Evolutionary conservation across 23 tunicate species (phyloP).

Genomic region (Aplidium turbinatum): DNA sequence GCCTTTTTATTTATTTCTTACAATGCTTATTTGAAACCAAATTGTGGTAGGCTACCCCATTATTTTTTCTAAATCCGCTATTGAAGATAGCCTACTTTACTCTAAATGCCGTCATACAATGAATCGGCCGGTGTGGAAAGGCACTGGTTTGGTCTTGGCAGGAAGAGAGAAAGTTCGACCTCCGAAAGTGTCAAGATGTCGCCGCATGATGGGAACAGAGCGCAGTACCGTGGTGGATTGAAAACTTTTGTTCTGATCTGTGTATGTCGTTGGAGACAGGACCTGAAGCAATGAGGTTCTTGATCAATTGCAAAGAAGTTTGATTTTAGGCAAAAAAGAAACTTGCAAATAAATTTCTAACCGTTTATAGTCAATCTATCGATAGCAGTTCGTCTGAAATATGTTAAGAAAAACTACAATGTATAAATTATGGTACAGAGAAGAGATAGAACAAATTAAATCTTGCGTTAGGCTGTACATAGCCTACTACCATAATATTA

Average conservation of each 20-base stretch:
- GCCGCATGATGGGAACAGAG: constrained; percentile 89
- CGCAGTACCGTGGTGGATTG: constrained; percentile 80
- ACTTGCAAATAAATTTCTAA: not conserved
- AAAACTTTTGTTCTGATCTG: constrained; percentile 55
- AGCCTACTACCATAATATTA: too few relatives aligned
- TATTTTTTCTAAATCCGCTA: too few relatives aligned
- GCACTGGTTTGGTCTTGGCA: constrained; percentile 86
- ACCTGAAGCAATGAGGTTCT: constrained; percentile 11
- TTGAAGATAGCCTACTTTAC: too few relatives aligned
- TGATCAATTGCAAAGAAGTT: not conserved
- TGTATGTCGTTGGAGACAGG: constrained; percentile 16
- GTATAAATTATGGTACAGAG: too few relatives aligned
- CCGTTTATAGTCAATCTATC: not conserved
- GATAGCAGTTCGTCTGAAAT: too few relatives aligned
- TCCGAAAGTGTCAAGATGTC: constrained; percentile 89
- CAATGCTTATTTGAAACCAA: too few relatives aligned
- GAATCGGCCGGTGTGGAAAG: constrained; percentile 89
- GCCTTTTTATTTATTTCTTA: too few relatives aligned
- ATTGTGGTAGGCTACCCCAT: too few relatives aligned
- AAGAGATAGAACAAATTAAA: too few relatives aligned
- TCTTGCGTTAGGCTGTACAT: too few relatives aligned
- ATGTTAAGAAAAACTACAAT: too few relatives aligned
- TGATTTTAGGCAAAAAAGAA: not conserved
- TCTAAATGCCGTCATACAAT: too few relatives aligned
- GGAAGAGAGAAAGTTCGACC: constrained; percentile 86